Evolutionary conservation across 2,113 vertebrate genomes (phyloP).

Genomic region (Alethe castanea): DNA sequence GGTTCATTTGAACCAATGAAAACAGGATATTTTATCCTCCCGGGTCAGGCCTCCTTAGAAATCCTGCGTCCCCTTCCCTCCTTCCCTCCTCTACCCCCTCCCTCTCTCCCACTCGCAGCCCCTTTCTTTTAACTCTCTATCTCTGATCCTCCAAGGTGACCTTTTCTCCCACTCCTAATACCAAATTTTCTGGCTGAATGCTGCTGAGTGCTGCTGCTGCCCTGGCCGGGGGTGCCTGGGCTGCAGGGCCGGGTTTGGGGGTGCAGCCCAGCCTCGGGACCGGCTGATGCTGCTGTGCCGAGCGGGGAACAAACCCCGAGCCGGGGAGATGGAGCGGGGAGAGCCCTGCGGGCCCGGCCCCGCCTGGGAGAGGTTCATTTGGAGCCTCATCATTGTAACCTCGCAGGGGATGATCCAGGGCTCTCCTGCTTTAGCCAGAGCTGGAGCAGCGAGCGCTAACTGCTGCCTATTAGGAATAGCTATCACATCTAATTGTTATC

Average conservation of each 20-base stretch:
- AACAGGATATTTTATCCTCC: conserved; percentile 62
- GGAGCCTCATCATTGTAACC: background rate
- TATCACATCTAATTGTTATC: conserved; percentile 46
- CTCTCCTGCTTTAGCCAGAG: background rate
- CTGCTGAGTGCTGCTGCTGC: background rate
- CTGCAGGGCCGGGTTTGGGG: background rate
- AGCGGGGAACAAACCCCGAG: background rate
- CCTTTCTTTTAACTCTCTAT: conserved; percentile 28
- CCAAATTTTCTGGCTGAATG: conserved; percentile 65
- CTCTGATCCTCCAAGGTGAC: conserved; percentile 58
- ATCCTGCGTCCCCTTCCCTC: background rate
- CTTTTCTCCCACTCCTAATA: conserved; percentile 54
- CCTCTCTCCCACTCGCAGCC: background rate
- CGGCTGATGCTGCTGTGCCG: conserved; percentile 54
- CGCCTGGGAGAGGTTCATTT: background rate
- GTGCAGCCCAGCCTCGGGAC: background rate
- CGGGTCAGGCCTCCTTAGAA: conserved; percentile 51
- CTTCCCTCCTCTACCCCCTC: background rate
- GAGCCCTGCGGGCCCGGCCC: background rate
- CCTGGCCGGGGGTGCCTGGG: background rate
- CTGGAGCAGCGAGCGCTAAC: background rate
- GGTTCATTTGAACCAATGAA: conserved; percentile 67
- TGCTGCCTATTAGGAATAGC: conserved; percentile 9
- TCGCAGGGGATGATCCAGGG: background rate
- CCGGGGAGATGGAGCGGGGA: background rate